Base-by-base conservation (phyloP, 1,140 invertebrate species). In the Pteromalus puparum region DNA sequence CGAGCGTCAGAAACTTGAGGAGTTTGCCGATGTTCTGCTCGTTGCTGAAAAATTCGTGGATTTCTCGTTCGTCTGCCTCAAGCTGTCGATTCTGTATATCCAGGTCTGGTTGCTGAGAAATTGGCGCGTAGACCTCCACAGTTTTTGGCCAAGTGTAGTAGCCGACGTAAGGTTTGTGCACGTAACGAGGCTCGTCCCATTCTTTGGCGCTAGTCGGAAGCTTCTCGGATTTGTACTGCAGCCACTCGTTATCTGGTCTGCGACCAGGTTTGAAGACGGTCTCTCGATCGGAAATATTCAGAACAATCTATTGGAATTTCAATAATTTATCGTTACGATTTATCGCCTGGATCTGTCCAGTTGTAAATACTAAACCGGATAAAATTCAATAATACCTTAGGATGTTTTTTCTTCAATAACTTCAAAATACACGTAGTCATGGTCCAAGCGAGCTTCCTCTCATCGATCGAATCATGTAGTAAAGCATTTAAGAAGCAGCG, bases 61-160 rank as follows among this genome's bases (percentile, higher is more conserved):
- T 92, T 87, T 94, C 93, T 15, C 91, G 92, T 88, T 97, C 97
- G 15, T 92, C 91, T 28, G 94, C 93, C 30, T 91, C 94, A 77
- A 96, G 90, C 28, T 93, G 89, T 6, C 94, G 93, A 26, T 84
- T 61, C 9, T 13, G 88, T 10, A 94, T 90, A 88, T 95, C 94
- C 61, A 95, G 87, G 12, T 89, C 90, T 3, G 95, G 95, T 89
- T 97, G 96, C 80, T 96, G 90, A 1, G 86, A 89, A 0, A 94
- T 91, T 0, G 96, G 94, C 1, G 96, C 95, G 89, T 95, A 95
- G 13, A 95, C 92, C 90, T 94, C 90, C 1, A 95, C 84, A 53
- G 91, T 90, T 86, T 96, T 95, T 1, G 97, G 97, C 97, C 97
- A 99, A 3, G 92, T 93, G 88, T 97, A 98, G 90, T 96, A 98